These are phyloP conservation scores for Drosophila buzzatii DNA, from an alignment of 2,888 invertebrate genomes.

Conservation along the genomic window DNA sequence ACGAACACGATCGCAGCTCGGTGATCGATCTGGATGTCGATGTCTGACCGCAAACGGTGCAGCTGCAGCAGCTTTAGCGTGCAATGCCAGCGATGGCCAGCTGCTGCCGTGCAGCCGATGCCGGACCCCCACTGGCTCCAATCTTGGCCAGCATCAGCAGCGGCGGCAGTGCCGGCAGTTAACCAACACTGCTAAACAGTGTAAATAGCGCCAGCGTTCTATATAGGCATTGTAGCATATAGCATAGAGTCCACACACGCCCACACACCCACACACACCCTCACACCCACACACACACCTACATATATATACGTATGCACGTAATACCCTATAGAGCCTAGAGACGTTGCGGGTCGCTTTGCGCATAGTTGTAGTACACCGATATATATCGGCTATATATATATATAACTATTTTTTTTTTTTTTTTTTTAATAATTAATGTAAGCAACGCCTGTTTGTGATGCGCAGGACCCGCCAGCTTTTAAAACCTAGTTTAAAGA, in stretches of 20 bases:
- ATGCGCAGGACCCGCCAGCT: conserved; percentile 67
- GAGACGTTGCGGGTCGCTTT: conserved; percentile 63
- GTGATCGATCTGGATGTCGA: conserved; percentile 84
- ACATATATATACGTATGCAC: conserved; percentile 18
- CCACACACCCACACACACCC: conserved; percentile 11
- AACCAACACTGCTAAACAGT: conserved; percentile 47
- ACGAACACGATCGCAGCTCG: conserved; percentile 83
- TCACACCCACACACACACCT: conserved; percentile 16
- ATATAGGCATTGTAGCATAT: conserved; percentile 59
- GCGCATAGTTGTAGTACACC: conserved; percentile 46
- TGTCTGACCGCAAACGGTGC: conserved; percentile 83
- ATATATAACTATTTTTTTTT: conserved; percentile 23
- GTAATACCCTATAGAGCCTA: conserved; percentile 57
- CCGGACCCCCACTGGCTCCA: background rate
- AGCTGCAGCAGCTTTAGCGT: conserved; percentile 69
- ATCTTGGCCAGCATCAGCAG: conserved; percentile 22
- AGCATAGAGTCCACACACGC: conserved; percentile 37
- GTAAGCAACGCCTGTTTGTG: conserved; percentile 55
- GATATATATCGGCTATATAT: conserved; percentile 8
- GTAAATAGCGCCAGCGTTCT: conserved; percentile 55
- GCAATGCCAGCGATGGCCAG: conserved; percentile 30
- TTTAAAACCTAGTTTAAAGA: conserved; percentile 62
- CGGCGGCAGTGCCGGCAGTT: conserved; percentile 46
- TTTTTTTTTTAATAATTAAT: conserved; percentile 28
- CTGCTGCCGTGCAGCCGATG: conserved; percentile 11